Base-by-base conservation (phyloP, 2,113 vertebrate genomes). In the Percina caprodes region DNA sequence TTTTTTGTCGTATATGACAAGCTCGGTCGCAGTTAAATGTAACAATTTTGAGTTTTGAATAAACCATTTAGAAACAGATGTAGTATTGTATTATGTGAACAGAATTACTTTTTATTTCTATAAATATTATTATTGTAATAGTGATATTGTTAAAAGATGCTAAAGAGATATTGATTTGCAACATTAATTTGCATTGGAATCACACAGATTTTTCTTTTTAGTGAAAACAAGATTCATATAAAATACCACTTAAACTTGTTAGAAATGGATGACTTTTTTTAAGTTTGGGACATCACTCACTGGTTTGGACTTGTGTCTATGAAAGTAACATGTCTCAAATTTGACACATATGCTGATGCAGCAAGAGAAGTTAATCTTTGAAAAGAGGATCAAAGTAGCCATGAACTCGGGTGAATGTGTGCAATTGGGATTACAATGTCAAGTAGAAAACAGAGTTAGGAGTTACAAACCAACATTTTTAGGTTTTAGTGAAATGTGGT, bases 281-380 rank as follows among this genome's bases (percentile, higher is more conserved):
- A n/a, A 24, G 2, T 21, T 19, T 26, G 54, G 24, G 54, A 71
- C n/a, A 55, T 69, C 45, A 48, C 19, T 77, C 67, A 45, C 14
- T 35, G 15, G 15, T 55, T 35, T 52, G 51, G 62, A 35, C 1
- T 61, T 33, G 33, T n/a, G 35, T 60, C 9, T 19, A 19, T 23
- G 19, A 46, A 26, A 42, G 63, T 68, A 65, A 46, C 24, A 49
- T 21, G 69, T 82, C 86, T 83, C 48, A 52, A 26, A 35, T 81
- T 75, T 71, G 56, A 54, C 48, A 58, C 72, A 78, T 88, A 39
- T 39, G 87, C 82, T 89, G 87, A 86, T 59, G 16, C 59, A 84
- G 80, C 80, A 61, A 16, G 24, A 81, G 39, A 16, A 24, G 54
- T 73, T 24, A 54, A 62, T 35, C 63, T 78, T 80, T 84, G n/a